Conservation (phyloP, 2,888 invertebrate species). For the Clepsis dumicolana region DNA sequence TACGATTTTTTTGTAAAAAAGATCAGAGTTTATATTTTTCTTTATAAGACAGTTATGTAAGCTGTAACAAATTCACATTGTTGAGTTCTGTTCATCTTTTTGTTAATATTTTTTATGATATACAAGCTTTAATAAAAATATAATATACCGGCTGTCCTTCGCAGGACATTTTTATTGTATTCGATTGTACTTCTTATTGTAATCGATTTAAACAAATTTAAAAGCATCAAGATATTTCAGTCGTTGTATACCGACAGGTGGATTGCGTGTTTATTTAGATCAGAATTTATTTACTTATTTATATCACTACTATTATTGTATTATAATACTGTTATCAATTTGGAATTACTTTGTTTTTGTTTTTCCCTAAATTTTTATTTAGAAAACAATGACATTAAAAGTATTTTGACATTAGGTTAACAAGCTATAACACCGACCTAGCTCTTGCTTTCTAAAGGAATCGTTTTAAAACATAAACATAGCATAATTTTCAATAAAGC, state of each 20-base stretch:
- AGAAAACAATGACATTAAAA: too few species aligned
- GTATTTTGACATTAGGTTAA: slow-evolving; percentile 16
- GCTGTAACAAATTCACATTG: neutral
- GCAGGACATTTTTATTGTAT: neutral
- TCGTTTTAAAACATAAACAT: neutral
- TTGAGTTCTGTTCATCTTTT: neutral
- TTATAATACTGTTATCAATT: slow-evolving; percentile 2
- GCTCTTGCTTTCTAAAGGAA: neutral
- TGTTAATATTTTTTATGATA: neutral
- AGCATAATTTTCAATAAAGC: neutral
- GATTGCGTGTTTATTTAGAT: neutral
- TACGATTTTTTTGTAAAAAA: neutral
- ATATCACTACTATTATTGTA: neutral
- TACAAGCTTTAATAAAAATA: neutral
- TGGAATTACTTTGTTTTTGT: neutral
- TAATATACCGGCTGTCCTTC: neutral
- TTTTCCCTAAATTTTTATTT: too few species aligned
- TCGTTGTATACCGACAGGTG: slow-evolving; percentile 1
- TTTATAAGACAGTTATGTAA: neutral
- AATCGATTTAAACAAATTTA: neutral
- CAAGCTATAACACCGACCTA: slow-evolving; percentile 13
- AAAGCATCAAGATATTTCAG: slow-evolving; percentile 26
- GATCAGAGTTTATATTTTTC: neutral
- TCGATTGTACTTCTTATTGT: neutral
- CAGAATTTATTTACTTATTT: too few species aligned